Conservation (phyloP, 2,797 vertebrate species). For the Etheostoma perlongum region DNA sequence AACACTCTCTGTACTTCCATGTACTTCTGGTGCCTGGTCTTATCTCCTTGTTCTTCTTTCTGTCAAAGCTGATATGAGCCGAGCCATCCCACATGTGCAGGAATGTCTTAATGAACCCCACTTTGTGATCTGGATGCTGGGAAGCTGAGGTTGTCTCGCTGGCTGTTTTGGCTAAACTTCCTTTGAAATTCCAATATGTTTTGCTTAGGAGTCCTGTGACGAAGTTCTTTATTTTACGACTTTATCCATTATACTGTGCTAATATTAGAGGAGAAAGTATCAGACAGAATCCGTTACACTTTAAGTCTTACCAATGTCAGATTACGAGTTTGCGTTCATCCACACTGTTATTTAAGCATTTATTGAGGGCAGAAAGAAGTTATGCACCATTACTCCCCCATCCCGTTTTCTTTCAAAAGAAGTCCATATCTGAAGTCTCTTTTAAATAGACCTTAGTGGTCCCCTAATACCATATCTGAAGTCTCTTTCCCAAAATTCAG, state of each 20-base stretch:
- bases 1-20: conserved; percentile 24
- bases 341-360: too few relatives aligned
- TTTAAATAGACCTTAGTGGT: too few relatives aligned
- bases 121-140: conserved; percentile 46
- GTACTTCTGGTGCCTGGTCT: conserved; percentile 51
- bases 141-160: conserved; percentile 26
- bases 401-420: conserved; percentile 12
- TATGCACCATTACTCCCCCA: conserved; percentile 21
- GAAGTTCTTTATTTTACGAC: neutral
- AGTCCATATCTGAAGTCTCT: neutral
- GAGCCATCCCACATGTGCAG: conserved; percentile 66
- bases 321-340: neutral
- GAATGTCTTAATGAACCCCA: conserved; percentile 77
- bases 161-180: conserved; percentile 42
- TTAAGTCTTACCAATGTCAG: neutral
- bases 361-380: conserved; percentile 1
- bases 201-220: neutral
- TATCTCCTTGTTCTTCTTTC: conserved; percentile 64
- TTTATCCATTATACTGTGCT: neutral
- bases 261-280: neutral
- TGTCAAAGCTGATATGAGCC: conserved; percentile 58
- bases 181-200: conserved; percentile 40
- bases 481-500: too few relatives aligned
- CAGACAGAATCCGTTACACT: neutral
- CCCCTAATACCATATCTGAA: too few relatives aligned